Conservation (phyloP, 2,888 invertebrate species). For the Parnassius orleans region DNA sequence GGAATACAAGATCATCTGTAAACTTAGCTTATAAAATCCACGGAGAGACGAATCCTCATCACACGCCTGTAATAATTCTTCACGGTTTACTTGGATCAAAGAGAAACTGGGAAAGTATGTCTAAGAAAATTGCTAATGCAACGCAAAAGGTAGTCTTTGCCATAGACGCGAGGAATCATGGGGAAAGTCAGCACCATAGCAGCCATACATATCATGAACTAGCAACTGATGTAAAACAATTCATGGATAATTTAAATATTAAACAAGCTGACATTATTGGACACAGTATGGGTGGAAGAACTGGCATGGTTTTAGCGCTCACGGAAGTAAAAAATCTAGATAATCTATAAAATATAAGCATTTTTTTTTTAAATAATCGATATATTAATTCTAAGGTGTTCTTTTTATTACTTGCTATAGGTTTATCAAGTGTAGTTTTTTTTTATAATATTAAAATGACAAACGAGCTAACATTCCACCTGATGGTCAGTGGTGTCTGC, state of each 20-base stretch:
- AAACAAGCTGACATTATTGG: slow-evolving; percentile 85
- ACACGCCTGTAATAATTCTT: slow-evolving; percentile 84
- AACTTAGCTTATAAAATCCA: slow-evolving; percentile 44
- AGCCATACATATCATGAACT: slow-evolving; percentile 86
- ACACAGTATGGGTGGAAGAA: slow-evolving; percentile 96
- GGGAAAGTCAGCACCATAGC: slow-evolving; percentile 89
- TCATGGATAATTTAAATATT: slow-evolving; percentile 81
- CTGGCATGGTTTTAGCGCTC: slow-evolving; percentile 89
- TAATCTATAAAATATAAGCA: neutral
- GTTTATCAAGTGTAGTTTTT: no score
- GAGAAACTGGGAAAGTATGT: slow-evolving; percentile 91
- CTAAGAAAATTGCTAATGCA: slow-evolving; percentile 83
- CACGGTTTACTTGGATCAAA: slow-evolving; percentile 95
- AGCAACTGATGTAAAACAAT: slow-evolving; percentile 84
- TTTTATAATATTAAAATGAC: no score
- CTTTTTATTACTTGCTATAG: no score
- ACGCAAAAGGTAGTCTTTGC: slow-evolving; percentile 85
- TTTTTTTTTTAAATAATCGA: no score
- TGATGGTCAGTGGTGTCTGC: no score
- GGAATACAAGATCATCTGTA: slow-evolving; percentile 35
- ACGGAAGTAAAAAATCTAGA: slow-evolving; percentile 48
- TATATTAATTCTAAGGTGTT: no score
- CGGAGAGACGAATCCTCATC: slow-evolving; percentile 36
- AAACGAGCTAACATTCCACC: no score
- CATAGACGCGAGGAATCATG: slow-evolving; percentile 95